Evolutionary conservation across 2,113 vertebrate species (phyloP), one percentile per base, ranked within the genome.

Genomic region (Paramormyrops kingsleyae): DNA sequence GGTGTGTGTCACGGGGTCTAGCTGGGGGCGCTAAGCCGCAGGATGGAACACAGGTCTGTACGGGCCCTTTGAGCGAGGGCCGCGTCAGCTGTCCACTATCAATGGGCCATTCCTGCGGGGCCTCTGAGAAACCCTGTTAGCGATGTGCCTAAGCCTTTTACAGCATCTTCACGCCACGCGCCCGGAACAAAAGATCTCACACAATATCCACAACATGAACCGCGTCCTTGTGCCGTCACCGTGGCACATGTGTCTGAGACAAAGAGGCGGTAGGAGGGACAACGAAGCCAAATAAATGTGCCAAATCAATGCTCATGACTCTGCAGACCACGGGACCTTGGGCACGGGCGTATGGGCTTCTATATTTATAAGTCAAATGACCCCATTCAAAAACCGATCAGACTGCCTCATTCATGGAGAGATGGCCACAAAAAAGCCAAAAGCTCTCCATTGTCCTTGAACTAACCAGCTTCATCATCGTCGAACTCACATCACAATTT

Each of bases 401-500:
- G 17, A 83, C 47, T 21, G 31, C 35, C 42, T 83, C 50, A 46
- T 83, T 53, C 74, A 83, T n/a, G 7, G 80, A 31, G 24, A 83
- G 35, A 50, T 5, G 24, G 39, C 74, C 70, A 56, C 39, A 31
- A 83, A 89, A 21, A 7, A 53, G 88, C 27, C 88, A 89, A 31
- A 53, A 80, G 66, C 50, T 53, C 35, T 35, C 50, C 35, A 27
- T 21, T 84, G n/a, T 47, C 88, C 62, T 83, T 53, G 46, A 88
- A 56, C 39, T 44, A n/a, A 47, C 42, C 39, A 88, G 62, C 87
- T 52, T 44, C 80, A 50, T 24, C 52, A 42, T 46, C 49, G 42
- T 80, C n/a, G 4, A 46, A 47, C 66, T 24, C 89, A 24, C 89
- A 90, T 47, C 89, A 90, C 44, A 90, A 52, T 17, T 24, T 80